These are phyloP conservation scores for Cyclopterus lumpus DNA, from an alignment of 2,797 vertebrate genomes.

Conservation along the genomic window DNA sequence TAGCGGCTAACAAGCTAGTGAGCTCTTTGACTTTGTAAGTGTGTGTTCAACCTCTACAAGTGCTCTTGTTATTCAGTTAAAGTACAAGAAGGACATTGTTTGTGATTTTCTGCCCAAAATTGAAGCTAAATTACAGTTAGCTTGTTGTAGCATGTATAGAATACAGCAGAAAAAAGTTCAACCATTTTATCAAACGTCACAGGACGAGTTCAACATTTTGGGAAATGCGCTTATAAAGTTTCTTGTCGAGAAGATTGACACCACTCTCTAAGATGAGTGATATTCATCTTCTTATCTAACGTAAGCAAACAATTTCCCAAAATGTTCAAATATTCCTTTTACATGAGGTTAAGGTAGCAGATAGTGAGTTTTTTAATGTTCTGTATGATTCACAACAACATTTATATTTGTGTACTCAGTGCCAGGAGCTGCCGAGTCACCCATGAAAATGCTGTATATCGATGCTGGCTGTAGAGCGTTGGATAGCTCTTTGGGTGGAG, in stretches of 20 bases:
- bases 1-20: constrained; percentile 14
- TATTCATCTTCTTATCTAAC: not conserved
- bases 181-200: not conserved
- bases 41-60: constrained; percentile 5
- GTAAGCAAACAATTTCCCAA: not conserved
- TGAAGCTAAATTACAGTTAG: constrained; percentile 7
- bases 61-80: constrained; percentile 7
- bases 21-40: constrained; percentile 22
- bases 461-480: constrained; percentile 31
- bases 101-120: constrained; percentile 6
- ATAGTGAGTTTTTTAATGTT: not conserved
- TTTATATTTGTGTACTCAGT: constrained; percentile 22
- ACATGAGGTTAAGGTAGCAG: not conserved
- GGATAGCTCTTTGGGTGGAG: constrained; percentile 12
- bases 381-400: constrained; percentile 9
- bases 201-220: not conserved
- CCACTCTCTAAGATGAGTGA: not conserved
- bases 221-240: accelerated
- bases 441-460: constrained; percentile 36
- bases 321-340: not conserved
- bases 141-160: not conserved
- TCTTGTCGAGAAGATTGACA: not conserved
- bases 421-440: constrained; percentile 17
- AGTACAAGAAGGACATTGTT: constrained; percentile 8
- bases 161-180: not conserved